Conservation (phyloP, 2,113 vertebrate species). For the Boleophthalmus pectinirostris region DNA sequence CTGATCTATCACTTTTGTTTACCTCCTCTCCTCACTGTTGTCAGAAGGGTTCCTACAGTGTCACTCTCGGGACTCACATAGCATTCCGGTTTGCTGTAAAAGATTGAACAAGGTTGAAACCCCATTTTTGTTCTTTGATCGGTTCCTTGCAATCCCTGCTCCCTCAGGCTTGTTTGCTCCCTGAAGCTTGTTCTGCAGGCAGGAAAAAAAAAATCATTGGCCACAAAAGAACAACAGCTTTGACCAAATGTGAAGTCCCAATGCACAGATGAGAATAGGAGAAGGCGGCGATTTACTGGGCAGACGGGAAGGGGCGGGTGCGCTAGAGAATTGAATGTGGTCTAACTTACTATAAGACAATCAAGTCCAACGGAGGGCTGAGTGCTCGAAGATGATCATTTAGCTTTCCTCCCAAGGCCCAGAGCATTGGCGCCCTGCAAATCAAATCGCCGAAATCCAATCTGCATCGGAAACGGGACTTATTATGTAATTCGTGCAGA, state of each 20-base stretch:
- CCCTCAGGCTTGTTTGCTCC: conserved; percentile 26
- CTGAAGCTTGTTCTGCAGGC: conserved; percentile 31
- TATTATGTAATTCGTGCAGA: conserved; percentile 33
- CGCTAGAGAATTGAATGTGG: conserved; percentile 24
- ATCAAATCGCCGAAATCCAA: conserved; percentile 51
- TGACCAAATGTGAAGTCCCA: conserved; percentile 35
- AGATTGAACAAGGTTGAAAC: conserved; percentile 15
- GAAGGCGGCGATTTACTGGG: conserved; percentile 27
- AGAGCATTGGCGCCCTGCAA: conserved; percentile 22
- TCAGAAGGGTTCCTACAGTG: conserved; percentile 2
- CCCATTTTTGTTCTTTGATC: conserved; percentile 12
- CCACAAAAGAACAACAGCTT: conserved; percentile 18
- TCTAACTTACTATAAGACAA: conserved; percentile 35
- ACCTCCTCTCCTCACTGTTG: background rate
- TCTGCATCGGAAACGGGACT: conserved; percentile 33
- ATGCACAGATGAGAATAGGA: conserved; percentile 36
- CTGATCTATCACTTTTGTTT: conserved; percentile 18
- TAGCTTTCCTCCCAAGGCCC: conserved; percentile 41
- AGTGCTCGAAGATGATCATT: conserved; percentile 34
- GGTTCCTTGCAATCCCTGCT: conserved; percentile 21
- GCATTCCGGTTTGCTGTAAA: conserved; percentile 9
- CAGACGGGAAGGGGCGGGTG: conserved; percentile 25
- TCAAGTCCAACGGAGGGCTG: conserved; percentile 36
- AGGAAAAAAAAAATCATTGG: conserved; percentile 26
- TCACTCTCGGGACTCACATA: background rate